Percentiles rank a stretch among this genome's conserved stretches.
Conservation (phyloP, 2,888 invertebrate species). For the Argynnis bischoffii region DNA sequence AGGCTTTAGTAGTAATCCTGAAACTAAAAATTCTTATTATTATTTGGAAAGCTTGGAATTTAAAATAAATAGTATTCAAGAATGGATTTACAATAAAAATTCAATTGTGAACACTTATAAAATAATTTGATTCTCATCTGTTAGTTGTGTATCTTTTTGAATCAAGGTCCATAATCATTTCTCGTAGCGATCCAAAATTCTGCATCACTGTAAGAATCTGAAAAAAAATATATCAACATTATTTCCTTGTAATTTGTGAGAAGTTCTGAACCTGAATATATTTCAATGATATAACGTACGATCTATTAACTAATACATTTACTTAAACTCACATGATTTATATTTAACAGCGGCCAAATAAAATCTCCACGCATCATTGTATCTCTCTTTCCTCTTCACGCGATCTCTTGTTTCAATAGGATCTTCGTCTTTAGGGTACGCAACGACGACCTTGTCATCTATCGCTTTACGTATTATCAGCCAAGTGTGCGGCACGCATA, state of each 20-base stretch:
- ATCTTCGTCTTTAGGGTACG: too few species aligned
- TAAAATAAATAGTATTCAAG: constrained; percentile 17
- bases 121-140: constrained; percentile 16
- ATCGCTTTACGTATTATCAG: too few species aligned
- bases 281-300: not conserved
- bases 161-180: constrained; percentile 20
- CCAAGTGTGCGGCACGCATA: too few species aligned
- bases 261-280: not conserved
- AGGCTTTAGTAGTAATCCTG: constrained; percentile 5
- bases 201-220: constrained; percentile 20
- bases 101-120: not conserved
- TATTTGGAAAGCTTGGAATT: constrained; percentile 13
- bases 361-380: too few species aligned
- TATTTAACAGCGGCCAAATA: too few species aligned
- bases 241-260: too few species aligned
- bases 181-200: constrained; percentile 27
- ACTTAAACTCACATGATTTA: constrained; percentile 24
- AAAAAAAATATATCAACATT: constrained; percentile 20
- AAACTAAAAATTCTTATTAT: constrained; percentile 3
- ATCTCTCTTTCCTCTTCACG: too few species aligned
- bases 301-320: constrained; percentile 15
- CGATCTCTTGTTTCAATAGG: too few species aligned
- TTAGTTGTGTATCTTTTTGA: constrained; percentile 15
- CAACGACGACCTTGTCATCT: too few species aligned
- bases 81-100: constrained; percentile 13